Base-by-base conservation (phyloP, 2,113 vertebrate species). In the Ellobius talpinus region DNA sequence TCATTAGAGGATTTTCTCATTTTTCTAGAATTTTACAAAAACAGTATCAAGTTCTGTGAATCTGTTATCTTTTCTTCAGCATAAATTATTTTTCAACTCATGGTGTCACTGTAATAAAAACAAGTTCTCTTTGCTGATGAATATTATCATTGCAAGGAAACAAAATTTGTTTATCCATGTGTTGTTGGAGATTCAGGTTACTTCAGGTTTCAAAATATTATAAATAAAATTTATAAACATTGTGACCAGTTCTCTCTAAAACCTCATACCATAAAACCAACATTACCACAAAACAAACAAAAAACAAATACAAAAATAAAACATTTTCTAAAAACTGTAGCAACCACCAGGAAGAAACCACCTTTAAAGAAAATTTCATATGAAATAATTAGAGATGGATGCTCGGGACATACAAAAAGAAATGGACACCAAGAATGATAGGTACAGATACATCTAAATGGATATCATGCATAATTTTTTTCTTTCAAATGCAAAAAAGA, bases 51-150 rank as follows among this genome's bases (percentile, higher is more conserved):
- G 66, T 1, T 73, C 16, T 72, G 79, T 87, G 6, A 81, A 91
- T 94, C 73, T 89, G 77, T 63, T 77, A 52, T 52, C 55, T 88
- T 93, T 72, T 63, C 84, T 9, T 96, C 45, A 45, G 31, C 3
- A 52, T 89, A 81, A 58, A 42, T 61, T 87, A 89, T 55, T 93
- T 73, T 87, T 47, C 10, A 92, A 74, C 74, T 95, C 68, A 90
- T 7, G 19, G 19, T 74, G 23, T 36, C 65, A 26, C 13, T 74
- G 23, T n/a, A 65, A 36, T 52, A 63, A 86, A 94, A 86, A 89
- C 52, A 58, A 7, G 16, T 92, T 65, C 17, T 70, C 90, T 82
- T 74, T 58, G 88, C 42, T 45, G 55, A 16, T 77, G 39, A 91
- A 23, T 84, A 91, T 52, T 66, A 86, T 52, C 17, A 91, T 8